A percentile compares a stretch with the other conserved stretches of the same genome.
These are phyloP conservation scores for Oasisia sp. DNA, from an alignment of 2,888 invertebrate species.

Conservation along the genomic window DNA sequence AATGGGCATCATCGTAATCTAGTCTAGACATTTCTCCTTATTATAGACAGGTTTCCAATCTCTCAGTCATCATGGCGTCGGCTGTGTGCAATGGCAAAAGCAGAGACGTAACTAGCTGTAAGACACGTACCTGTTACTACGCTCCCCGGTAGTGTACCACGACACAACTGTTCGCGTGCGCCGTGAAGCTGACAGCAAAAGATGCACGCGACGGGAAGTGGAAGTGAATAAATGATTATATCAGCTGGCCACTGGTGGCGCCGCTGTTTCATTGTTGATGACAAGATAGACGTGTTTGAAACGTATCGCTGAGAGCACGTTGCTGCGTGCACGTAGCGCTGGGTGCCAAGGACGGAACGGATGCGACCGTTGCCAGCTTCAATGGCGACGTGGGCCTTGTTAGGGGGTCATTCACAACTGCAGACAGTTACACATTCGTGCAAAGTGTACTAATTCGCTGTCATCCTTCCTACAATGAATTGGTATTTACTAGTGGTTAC, in stretches of 20 bases:
- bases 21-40: neutral
- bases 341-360: neutral
- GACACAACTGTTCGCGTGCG: neutral
- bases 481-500: too few species aligned
- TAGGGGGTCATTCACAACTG: neutral
- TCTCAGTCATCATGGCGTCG: neutral
- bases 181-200: neutral
- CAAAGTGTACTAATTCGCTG: too few species aligned
- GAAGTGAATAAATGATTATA: neutral
- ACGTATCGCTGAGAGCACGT: neutral
- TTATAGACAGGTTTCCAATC: neutral
- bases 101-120: neutral
- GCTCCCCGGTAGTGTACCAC: neutral
- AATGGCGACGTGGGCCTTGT: neutral
- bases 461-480: too few species aligned
- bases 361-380: neutral
- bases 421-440: too few species aligned
- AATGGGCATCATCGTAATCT: neutral
- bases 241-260: constrained; percentile 9
- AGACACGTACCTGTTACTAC: neutral
- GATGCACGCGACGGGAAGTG: neutral
- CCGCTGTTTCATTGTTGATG: constrained; percentile 2
- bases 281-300: neutral
- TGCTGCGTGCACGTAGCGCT: neutral
- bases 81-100: neutral